Conservation (phyloP, 1,140 invertebrate genomes). For the Idris sp. region DNA sequence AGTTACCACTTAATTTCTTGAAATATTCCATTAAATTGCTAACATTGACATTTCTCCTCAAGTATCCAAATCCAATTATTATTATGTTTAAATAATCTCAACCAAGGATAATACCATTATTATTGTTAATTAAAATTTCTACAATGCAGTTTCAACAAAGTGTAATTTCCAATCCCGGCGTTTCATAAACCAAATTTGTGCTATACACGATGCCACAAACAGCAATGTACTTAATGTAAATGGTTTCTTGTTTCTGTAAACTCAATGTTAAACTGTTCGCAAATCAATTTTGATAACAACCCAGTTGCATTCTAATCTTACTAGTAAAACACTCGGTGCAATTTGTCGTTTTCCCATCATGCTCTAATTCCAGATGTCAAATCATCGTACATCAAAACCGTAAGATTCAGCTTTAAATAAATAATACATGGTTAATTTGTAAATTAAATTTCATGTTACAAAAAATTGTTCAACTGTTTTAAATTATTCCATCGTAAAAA, state of each 20-base stretch:
- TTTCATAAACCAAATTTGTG: conserved; percentile 34
- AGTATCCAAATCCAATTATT: conserved; percentile 3
- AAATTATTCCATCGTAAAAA: too few relatives aligned
- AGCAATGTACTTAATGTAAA: conserved; percentile 40
- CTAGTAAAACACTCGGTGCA: conserved; percentile 11
- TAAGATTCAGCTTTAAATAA: too few relatives aligned
- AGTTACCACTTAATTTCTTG: too few relatives aligned
- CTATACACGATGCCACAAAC: conserved; percentile 12
- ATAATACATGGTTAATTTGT: too few relatives aligned
- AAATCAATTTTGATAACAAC: conserved; percentile 41
- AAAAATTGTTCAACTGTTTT: too few relatives aligned
- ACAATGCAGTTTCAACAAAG: conserved; percentile 29
- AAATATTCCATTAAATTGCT: too few relatives aligned
- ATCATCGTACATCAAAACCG: too few relatives aligned
- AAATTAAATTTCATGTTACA: too few relatives aligned
- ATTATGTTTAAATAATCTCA: too few relatives aligned
- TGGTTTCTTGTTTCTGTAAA: conserved; percentile 37
- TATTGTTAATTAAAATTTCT: conserved; percentile 28
- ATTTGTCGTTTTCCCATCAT: neutral
- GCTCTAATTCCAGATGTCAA: too few relatives aligned
- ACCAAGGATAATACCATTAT: conserved; percentile 12
- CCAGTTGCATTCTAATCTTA: conserved; percentile 1
- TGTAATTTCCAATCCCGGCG: conserved; percentile 23
- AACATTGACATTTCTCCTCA: neutral
- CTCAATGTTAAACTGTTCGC: conserved; percentile 24